These are phyloP conservation scores for Acheta domesticus DNA, from an alignment of 2,888 invertebrate genomes.

Conservation along the genomic window DNA sequence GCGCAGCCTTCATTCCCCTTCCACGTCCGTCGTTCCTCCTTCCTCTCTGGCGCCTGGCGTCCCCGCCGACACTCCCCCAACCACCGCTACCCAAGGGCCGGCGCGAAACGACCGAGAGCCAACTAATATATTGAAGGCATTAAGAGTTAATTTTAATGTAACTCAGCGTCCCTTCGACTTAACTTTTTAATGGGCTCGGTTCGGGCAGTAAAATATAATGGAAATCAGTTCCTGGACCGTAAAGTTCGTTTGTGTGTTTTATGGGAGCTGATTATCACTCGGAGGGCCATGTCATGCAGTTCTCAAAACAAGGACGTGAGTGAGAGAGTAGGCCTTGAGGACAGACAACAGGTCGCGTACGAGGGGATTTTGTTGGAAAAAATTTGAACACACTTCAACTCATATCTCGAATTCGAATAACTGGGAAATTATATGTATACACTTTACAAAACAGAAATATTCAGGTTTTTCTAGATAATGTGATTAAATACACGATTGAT, in stretches of 20 bases:
- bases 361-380: neutral
- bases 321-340: no score
- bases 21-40: no score
- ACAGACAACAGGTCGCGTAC: neutral
- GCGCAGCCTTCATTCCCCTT: no score
- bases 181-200: neutral
- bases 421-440: no score
- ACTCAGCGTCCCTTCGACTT: neutral
- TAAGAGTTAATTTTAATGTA: slow-evolving; percentile 18
- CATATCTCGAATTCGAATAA: no score
- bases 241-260: neutral
- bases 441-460: no score
- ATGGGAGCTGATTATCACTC: neutral
- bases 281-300: neutral
- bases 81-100: neutral
- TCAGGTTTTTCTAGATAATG: no score
- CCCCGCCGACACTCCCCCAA: neutral
- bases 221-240: slow-evolving; percentile 5
- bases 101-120: neutral
- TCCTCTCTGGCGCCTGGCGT: no score
- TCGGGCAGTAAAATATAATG: neutral
- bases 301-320: no score
- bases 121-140: slow-evolving; percentile 18
- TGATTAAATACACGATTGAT: no score
- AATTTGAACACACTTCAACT: no score